Base-by-base conservation (phyloP, 1,140 invertebrate species). In the Euglossa dilemma region DNA sequence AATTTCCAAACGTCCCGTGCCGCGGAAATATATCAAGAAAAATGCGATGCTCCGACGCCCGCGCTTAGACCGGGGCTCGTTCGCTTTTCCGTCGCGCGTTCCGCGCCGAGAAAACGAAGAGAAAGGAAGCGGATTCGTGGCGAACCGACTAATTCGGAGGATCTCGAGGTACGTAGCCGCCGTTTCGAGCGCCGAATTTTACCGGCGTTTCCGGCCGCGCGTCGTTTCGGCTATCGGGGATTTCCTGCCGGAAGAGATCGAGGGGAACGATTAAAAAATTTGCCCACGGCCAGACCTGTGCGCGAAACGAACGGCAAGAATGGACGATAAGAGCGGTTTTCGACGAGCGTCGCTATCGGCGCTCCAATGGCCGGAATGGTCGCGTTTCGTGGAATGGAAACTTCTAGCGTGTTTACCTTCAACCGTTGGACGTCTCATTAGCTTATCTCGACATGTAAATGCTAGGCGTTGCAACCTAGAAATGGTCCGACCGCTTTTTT, bases 391-490 rank as follows among this genome's bases (percentile, higher is more conserved):
- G 43, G 50, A 77, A 80, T 72, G 80, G 64, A 82, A 64, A 57
- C 54, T 82, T 77, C 45, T 25, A 9, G 25, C 50, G 47, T 25
- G 43, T 77, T 67, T 57, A 69, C 56, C 43, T 57, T 73, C 16
- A 52, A 61, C 54, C 73, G 64, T 47, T 52, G 50, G 63, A 50
- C 73, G 73, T 77, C 81, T 85, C 84, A 71, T 85, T 85, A 85
- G 80, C 66, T 83, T 83, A 85, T 83, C 84, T 83, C 25, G 74
- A 67, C 72, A 36, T 52, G 84, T 71, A 76, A 85, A 71, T 82
- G 75, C 80, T n/a, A 69, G 61, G 56, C 63, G 47, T 63, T 75
- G 70, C 79, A 75, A 81, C 54, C 72, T 85, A 74, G 56, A 59
- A 83, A 64, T 52, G 47, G 43, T 14, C 43, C 36, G 20, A 23